Conservation (phyloP, 2,113 vertebrate genomes). For the Indicator indicator region DNA sequence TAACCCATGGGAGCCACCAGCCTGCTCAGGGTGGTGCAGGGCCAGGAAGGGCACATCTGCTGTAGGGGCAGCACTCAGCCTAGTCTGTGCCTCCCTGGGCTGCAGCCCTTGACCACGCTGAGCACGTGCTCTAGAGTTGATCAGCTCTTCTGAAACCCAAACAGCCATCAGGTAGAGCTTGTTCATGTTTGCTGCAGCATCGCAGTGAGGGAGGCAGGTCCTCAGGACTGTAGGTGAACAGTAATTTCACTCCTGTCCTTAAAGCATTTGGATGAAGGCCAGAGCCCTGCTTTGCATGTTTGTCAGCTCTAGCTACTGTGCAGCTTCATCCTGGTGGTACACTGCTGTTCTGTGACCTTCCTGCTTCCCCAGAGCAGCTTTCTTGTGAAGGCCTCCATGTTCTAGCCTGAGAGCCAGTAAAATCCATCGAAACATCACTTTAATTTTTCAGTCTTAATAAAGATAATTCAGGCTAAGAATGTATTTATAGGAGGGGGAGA, state of each 20-base stretch:
- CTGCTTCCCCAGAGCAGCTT: neutral
- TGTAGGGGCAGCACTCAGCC: neutral
- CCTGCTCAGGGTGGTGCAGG: neutral
- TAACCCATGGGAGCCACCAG: neutral
- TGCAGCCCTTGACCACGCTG: accelerated
- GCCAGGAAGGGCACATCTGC: accelerated
- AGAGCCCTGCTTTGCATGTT: accelerated
- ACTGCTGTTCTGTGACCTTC: neutral
- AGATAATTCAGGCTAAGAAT: slow-evolving; percentile 37
- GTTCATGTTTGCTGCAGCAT: accelerated
- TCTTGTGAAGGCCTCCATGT: neutral
- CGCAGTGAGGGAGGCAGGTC: neutral
- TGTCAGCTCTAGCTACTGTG: neutral
- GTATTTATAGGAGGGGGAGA: slow-evolving; percentile 2
- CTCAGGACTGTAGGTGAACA: neutral
- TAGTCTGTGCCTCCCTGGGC: accelerated
- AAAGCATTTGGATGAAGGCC: accelerated
- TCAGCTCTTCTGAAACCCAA: neutral
- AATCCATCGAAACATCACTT: slow-evolving; percentile 36
- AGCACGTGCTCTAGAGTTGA: accelerated
- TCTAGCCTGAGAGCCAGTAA: neutral
- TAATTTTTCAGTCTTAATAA: slow-evolving; percentile 56
- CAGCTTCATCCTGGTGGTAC: neutral
- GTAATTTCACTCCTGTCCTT: neutral
- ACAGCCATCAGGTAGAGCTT: neutral